phyloP scores from a whole-genome alignment of 1,140 invertebrate species.

The Araneus ventricosus region DNA sequence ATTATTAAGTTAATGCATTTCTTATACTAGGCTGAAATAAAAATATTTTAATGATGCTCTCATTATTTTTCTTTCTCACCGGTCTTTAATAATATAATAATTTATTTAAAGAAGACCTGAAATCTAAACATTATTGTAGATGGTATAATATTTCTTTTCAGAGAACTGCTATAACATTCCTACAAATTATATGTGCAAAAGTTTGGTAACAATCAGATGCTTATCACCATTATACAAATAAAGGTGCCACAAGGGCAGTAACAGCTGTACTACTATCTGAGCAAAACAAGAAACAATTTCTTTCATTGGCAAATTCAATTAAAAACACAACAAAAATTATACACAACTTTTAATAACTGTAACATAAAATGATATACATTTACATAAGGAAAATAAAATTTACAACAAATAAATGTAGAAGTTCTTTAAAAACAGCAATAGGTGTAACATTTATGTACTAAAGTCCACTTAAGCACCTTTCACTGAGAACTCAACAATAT shows the following conservation, averaged over 20 bases:
- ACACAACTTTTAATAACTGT: neutral
- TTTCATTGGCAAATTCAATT: neutral
- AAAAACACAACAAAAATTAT: conserved; percentile 5
- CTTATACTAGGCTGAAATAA: too few species aligned
- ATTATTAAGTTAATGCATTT: too few species aligned
- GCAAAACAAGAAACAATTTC: neutral
- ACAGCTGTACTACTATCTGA: neutral
- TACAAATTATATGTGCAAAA: too few species aligned
- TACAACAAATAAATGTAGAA: conserved; percentile 4
- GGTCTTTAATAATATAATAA: too few species aligned
- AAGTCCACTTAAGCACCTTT: neutral
- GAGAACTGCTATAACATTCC: too few species aligned
- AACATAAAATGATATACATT: conserved; percentile 18
- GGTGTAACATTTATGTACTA: neutral
- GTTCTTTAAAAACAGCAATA: neutral
- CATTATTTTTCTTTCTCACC: too few species aligned
- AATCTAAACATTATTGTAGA: too few species aligned
- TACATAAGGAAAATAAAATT: neutral
- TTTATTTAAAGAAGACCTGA: too few species aligned
- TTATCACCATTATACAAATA: neutral
- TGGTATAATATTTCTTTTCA: too few species aligned
- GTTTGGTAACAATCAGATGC: too few species aligned
- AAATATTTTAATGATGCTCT: too few species aligned
- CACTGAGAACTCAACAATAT: neutral
- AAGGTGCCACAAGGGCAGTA: neutral